Conservation (phyloP, 1,140 invertebrate genomes). For the Drosophila sulfurigaster region DNA sequence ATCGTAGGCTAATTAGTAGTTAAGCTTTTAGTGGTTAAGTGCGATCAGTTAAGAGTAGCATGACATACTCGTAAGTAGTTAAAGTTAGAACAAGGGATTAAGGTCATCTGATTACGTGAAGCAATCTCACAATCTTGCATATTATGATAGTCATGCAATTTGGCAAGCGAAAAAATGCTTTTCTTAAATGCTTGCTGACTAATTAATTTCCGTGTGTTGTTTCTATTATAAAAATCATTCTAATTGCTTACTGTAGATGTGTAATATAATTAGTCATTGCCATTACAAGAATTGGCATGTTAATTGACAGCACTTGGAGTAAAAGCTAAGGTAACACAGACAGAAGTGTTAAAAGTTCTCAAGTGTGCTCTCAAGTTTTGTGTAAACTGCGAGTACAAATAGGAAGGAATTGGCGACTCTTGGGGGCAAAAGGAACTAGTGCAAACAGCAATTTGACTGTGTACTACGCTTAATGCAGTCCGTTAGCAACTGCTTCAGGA, state of each 20-base stretch:
- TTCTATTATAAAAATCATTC: not conserved
- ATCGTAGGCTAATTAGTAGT: not conserved
- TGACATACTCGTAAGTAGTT: not conserved
- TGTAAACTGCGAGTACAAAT: slow-evolving; percentile 13
- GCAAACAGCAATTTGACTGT: slow-evolving; percentile 16
- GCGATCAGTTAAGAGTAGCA: not conserved
- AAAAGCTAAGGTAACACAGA: no score
- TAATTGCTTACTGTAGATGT: not conserved
- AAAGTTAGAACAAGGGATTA: not conserved
- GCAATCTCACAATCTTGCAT: not conserved
- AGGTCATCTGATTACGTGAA: not conserved
- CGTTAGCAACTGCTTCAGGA: not conserved
- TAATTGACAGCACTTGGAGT: no score
- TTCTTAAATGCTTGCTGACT: not conserved
- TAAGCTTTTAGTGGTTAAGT: not conserved
- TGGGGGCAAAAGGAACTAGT: not conserved
- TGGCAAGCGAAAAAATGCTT: not conserved
- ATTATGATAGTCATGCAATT: not conserved
- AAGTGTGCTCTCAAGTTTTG: not conserved
- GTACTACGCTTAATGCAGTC: slow-evolving; percentile 13
- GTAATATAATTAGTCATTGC: not conserved
- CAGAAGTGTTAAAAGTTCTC: not conserved
- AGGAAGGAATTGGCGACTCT: slow-evolving; percentile 7
- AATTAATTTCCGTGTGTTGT: not conserved
- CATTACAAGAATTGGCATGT: not conserved